Base-by-base conservation (phyloP, 1,140 invertebrate species). In the Drosophila rufa region DNA sequence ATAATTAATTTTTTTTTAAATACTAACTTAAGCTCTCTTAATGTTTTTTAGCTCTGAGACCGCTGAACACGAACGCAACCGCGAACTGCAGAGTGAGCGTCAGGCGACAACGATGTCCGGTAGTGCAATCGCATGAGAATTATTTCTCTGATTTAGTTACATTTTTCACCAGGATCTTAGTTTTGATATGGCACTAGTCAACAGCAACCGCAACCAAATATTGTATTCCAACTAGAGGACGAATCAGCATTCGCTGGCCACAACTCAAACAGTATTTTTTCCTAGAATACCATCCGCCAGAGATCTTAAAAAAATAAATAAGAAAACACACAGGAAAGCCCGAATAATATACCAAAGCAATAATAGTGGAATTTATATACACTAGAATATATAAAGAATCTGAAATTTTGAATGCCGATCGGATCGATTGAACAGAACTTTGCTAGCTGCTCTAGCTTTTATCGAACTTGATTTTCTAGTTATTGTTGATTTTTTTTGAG, bases 31-130 rank as follows among this genome's bases (percentile, higher is more conserved):
- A 30, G 0, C 6, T 48, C 30, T 1, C 4, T n/a, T 7, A 4
- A 2, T 17, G 8, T 30, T 33, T 62, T 45, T 4, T 56, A 93
- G 92, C 62, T 93, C 92, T 17, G 92, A 93, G 62, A 90, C 92
- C 38, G 92, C 94, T 70, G 94, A 94, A 73, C 94, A 94, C 86
- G 94, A 94, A 77, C 94, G 94, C 73, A 94, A 94, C 61, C 93
- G 94, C 43, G 94, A 94, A 25, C 78, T 84, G 76, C 86, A 92
- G 79, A 92, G 79, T 91, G 91, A 94, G 73, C 94, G 94, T 81
- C 94, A 94, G 85, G 93, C 94, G 59, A 95, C 95, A 74, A 95
- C 95, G 62, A 95, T 95, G 95, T 95, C 95, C 77, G 95, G 95
- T 62, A 95, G 94, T 93, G 95, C 95, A 84, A 95, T 95, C 93